Evolutionary conservation across 2,113 vertebrate genomes (phyloP), one percentile per base, ranked within the genome.

Genomic region (Festucalex cinctus): DNA sequence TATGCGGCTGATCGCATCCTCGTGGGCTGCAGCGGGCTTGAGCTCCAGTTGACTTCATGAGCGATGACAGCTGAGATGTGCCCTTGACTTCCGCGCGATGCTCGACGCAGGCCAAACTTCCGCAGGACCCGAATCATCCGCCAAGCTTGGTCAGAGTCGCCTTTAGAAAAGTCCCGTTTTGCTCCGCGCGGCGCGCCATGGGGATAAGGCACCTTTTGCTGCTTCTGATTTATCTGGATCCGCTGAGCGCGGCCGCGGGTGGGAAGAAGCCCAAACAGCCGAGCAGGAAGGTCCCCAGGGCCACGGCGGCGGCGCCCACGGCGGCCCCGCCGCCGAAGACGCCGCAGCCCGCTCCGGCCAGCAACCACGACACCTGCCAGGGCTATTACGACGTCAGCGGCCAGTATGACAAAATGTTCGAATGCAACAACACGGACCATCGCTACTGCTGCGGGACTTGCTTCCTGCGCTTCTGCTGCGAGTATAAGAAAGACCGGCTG

Each of bases 331-430:
- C 74, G 67, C 83, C 43, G 56, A 90, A 70, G 74, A 84, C 69
- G 63, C 75, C 85, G 79, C 80, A 80, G 80, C 85, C 92, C 66
- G 81, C 92, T 63, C 76, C 86, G 35, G 1, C 82, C 71, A 85
- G 83, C 46, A 90, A 85, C 69, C 93, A 95, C 65, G 97, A 98
- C 81, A 98, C 93, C 43, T 98, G 97, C 87, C 93, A 91, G 89
- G 96, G 96, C 61, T 95, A 99, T 90, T 98, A 94, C 92, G 97
- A 99, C 88, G 97, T 98, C 89, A 98, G 96, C 90, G 97, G 97
- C 37, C 95, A 96, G 82, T 98, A 94, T 77, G 97, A 99, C 90
- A 96, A 95, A 77, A 89, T 94, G 91, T 99, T 99, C 88, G 95
- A 95, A 83, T 98, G 97, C 75, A 99, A 99, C 93, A 98, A 98